Base-by-base conservation (phyloP, 2,113 vertebrate genomes). In the Myiagra hebetior region DNA sequence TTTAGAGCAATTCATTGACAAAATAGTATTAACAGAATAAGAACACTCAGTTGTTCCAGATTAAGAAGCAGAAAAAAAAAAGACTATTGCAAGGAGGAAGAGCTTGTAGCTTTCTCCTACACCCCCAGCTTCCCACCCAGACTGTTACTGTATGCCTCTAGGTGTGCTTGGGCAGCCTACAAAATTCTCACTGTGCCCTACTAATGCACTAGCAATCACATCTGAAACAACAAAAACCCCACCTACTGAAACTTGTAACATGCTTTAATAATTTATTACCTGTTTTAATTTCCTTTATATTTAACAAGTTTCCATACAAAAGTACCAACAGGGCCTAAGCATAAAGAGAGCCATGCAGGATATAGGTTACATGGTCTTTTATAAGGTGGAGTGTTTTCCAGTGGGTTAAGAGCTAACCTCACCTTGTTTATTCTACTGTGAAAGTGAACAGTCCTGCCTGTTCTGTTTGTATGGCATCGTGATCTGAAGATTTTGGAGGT, bases 271-370 rank as follows among this genome's bases (percentile, higher is more conserved):
- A 88, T 31, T 65, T 30, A 21, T 33, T 33, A 52, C 21, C 16
- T n/a, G 11, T 7, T 64, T 49, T 49, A 49, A 37, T 90, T 60
- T 41, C 37, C 37, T 42, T 11, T 6, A 6, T 30, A 57, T 46
- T 88, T 49, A 89, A 37, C 9, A 65, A 30, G 23, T 39, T 81
- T 67, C 52, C 31, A 62, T 4, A 46, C 3, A 33, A 65, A 91
- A 11, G 22, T 35, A 27, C 8, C 8, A 60, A 47, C 2, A 6
- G 0, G 16, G 41, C 26, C 37, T 20, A 5, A 60, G 41, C 41
- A n/a, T 13, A 21, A 9, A 44, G 27, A 22, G 1, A 22, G 2
- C 9, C 10, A 8, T 0, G 4, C 3, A 53, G 24, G 13, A 35
- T 11, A 70, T 7, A 85, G 21, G 18, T 26, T 53, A n/a, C 7